These are phyloP conservation scores for Melinaea menophilus DNA, from an alignment of 2,888 invertebrate genomes.

Conservation along the genomic window DNA sequence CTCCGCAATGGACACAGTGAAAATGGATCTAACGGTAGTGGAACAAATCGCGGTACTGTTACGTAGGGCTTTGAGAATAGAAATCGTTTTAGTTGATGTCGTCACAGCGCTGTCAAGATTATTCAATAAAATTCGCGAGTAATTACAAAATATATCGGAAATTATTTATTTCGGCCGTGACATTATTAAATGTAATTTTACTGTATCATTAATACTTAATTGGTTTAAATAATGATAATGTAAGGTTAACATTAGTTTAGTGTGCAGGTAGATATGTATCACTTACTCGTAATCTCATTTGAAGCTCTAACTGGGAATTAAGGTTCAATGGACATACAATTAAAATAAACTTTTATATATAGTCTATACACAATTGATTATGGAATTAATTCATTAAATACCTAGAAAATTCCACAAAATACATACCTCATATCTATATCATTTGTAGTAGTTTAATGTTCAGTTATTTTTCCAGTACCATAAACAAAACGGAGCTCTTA, in stretches of 20 bases:
- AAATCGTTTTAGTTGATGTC: slow-evolving; percentile 52
- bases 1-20: slow-evolving; percentile 12
- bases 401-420: background rate
- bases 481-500: slow-evolving; percentile 17
- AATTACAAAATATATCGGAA: slow-evolving; percentile 32
- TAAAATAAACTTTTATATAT: too few species aligned
- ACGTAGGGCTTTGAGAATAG: slow-evolving; percentile 38
- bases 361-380: too few species aligned
- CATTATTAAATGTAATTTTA: slow-evolving; percentile 6
- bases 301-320: slow-evolving; percentile 29
- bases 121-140: slow-evolving; percentile 51
- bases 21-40: background rate
- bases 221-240: background rate
- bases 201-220: background rate
- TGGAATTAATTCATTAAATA: too few species aligned
- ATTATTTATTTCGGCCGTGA: slow-evolving; percentile 45
- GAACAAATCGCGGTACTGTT: slow-evolving; percentile 25
- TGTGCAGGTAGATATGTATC: slow-evolving; percentile 26
- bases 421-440: background rate
- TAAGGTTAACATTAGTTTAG: background rate
- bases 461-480: slow-evolving; percentile 10
- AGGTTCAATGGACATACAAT: slow-evolving; percentile 12
- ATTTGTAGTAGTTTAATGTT: background rate
- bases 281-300: slow-evolving; percentile 40
- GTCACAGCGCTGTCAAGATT: slow-evolving; percentile 56